Conservation (phyloP, 2,797 vertebrate genomes). For the Characodon lateralis region DNA sequence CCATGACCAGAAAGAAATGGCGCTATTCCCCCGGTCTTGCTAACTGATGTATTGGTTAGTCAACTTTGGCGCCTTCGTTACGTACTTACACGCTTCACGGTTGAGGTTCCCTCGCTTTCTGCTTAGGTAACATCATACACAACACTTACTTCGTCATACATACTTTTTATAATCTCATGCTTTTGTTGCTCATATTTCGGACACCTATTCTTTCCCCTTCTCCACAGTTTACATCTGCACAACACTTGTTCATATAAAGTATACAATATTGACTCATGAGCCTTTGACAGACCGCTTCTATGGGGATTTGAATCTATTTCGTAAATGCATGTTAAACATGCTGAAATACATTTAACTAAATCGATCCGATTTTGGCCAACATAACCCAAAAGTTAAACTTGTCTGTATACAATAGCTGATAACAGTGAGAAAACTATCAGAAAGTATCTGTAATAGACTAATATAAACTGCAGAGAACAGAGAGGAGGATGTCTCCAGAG, state of each 20-base stretch:
- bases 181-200: neutral
- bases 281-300: neutral
- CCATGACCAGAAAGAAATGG: constrained; percentile 2
- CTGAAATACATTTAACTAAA: neutral
- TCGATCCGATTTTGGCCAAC: neutral
- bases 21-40: neutral
- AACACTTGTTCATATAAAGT: neutral
- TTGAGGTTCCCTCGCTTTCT: neutral
- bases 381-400: neutral
- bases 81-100: neutral
- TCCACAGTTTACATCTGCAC: constrained; percentile 1
- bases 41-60: neutral
- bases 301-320: neutral
- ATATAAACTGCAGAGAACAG: neutral
- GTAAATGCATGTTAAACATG: neutral
- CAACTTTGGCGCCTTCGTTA: constrained; percentile 70
- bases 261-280: neutral
- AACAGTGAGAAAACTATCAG: constrained; percentile 9
- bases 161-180: neutral
- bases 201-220: neutral
- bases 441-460: neutral
- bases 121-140: constrained; percentile 18
- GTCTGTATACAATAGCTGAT: constrained; percentile 1
- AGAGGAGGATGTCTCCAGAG: constrained; percentile 59
- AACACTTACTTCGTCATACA: neutral